Evolutionary conservation across 2,888 invertebrate genomes (phyloP).

Genomic region (Cheilosia vernalis): DNA sequence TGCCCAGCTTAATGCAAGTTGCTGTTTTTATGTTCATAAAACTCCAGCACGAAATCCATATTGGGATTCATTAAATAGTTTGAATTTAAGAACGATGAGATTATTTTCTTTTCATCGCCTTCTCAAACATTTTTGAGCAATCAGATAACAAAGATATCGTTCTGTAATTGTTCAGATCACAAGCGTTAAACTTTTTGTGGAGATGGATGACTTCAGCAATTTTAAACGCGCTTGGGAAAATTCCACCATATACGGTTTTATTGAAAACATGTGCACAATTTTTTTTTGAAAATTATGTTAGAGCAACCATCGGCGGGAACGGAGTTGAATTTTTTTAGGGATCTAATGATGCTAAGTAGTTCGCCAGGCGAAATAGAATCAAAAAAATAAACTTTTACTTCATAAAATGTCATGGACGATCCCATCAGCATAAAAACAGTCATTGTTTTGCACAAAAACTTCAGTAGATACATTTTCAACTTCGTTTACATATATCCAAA

Average conservation of each 20-base stretch:
- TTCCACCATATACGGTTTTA: background rate
- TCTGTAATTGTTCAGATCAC: too few relatives aligned
- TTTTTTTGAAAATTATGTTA: background rate
- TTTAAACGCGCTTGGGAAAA: slow-evolving; percentile 8
- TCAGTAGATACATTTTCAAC: background rate
- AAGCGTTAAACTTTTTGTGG: too few relatives aligned
- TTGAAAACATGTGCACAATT: background rate
- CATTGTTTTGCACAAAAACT: background rate
- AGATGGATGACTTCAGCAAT: slow-evolving; percentile 5
- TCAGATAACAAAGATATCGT: too few relatives aligned
- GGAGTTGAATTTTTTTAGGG: background rate
- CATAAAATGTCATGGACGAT: too few relatives aligned
- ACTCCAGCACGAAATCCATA: too few relatives aligned
- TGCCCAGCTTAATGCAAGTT: background rate
- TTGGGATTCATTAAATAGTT: background rate
- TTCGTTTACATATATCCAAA: too few relatives aligned
- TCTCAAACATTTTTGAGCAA: too few relatives aligned
- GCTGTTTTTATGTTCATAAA: background rate
- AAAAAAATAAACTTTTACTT: too few relatives aligned
- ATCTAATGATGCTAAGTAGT: too few relatives aligned
- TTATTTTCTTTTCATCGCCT: too few relatives aligned
- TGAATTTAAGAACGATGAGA: background rate
- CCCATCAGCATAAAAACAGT: background rate
- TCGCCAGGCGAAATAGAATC: too few relatives aligned
- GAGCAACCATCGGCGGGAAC: background rate